phyloP scores from a whole-genome alignment of 1,140 invertebrate species.

The Brachionus plicatilis region DNA sequence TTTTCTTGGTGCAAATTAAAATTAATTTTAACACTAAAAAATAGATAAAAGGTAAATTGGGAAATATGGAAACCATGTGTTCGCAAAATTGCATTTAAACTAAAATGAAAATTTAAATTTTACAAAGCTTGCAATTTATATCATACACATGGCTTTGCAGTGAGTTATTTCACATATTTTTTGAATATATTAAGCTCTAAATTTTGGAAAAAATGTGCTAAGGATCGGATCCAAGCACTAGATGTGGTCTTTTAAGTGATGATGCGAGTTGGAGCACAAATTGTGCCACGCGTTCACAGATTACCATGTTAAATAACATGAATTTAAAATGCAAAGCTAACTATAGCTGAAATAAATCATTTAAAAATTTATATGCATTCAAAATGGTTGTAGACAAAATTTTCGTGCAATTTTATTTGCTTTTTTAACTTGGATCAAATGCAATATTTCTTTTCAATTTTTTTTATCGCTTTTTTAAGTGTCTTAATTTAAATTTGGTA shows the following conservation, averaged over 20 bases:
- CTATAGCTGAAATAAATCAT: neutral
- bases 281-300: neutral
- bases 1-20: neutral
- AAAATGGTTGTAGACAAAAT: neutral
- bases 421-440: neutral
- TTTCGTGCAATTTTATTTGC: neutral
- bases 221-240: neutral
- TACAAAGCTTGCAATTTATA: slow-evolving; percentile 9
- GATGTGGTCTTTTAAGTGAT: neutral
- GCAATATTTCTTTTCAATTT: neutral
- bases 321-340: neutral
- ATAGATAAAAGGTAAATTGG: neutral
- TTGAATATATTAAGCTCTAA: neutral
- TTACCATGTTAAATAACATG: neutral
- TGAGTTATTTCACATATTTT: slow-evolving; percentile 26
- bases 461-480: neutral
- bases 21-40: neutral
- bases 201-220: neutral
- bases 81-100: neutral
- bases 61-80: slow-evolving; percentile 10
- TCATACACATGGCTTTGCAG: neutral
- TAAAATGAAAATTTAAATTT: neutral
- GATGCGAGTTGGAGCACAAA: neutral
- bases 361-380: neutral
- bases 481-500: neutral